Evolutionary conservation across 2,888 invertebrate genomes (phyloP).

Genomic region (Andrena trimmerana): DNA sequence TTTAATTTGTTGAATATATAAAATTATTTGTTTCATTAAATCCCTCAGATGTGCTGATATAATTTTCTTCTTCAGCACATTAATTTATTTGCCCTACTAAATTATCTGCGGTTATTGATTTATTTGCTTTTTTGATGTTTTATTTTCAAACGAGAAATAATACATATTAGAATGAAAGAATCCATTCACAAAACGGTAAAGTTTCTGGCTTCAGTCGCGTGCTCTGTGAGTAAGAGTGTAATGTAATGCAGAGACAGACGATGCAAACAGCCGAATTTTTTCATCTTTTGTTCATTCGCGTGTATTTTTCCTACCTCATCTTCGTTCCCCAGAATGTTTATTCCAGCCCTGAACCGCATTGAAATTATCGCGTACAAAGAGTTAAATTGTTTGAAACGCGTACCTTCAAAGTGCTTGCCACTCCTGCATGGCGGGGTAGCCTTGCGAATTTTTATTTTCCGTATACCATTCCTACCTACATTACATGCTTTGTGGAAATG

Average conservation of each 20-base stretch:
- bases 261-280: background rate
- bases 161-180: background rate
- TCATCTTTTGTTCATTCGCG: background rate
- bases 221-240: background rate
- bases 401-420: background rate
- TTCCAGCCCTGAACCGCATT: background rate
- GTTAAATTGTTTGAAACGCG: conserved; percentile 29
- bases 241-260: background rate
- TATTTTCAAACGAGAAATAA: background rate
- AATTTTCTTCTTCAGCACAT: too few species aligned
- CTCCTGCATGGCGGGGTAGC: background rate
- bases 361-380: conserved; percentile 19
- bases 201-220: background rate
- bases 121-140: background rate
- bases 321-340: conserved; percentile 1
- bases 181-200: background rate
- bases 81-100: background rate
- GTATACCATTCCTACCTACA: background rate
- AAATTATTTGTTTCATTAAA: too few species aligned
- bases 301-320: background rate
- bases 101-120: background rate
- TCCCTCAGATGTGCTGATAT: too few species aligned
- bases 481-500: conserved; percentile 7
- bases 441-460: background rate
- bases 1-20: too few species aligned